Base-by-base conservation (phyloP, 2,113 vertebrate species). In the Lipophrys pholis region DNA sequence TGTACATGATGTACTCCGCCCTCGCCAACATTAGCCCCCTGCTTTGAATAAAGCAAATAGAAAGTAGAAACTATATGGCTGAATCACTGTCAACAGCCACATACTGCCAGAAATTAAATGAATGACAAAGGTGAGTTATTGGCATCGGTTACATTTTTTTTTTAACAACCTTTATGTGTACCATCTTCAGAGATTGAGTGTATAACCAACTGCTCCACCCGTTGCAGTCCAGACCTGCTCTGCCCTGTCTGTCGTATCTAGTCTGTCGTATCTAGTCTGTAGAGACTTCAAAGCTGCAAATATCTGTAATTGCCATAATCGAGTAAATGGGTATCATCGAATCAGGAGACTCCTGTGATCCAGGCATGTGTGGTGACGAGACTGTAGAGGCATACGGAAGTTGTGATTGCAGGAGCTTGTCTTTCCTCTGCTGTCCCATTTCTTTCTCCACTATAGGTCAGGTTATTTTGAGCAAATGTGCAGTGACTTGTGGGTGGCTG, bases 401-500 rank as follows among this genome's bases (percentile, higher is more conserved):
- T 40, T 56, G 12, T 52, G 38, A 66, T 69, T 79, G 73, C 30
- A 51, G 12, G 45, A 76, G 6, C 64, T 51, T 70, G 35, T 77
- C 54, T 58, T 77, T 21, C 48, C 56, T 43, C 43, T 35, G 30
- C 48, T 7, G 55, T 52, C 36, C 59, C 50, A 43, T 59, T 65
- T 82, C 15, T 42, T 35, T 6, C 17, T 56, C 30, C 40, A 39
- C 75, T 58, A 56, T 69, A 75, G 36, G 58, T 69, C 35, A 57
- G 53, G 70, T 81, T 83, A 83, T 90, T 85, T 82, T 73, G 49
- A 65, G 75, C 45, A 63, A 73, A 61, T 73, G 81, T 81, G 49
- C 81, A 52, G 52, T 74, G 64, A 35, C 11, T 72, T 60, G 41
- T 73, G 61, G 55, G 71, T 57, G 45, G 73, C 17, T 11, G 40